These are phyloP conservation scores for Paraplagusia blochii DNA, from an alignment of 2,113 vertebrate species.

Conservation along the genomic window DNA sequence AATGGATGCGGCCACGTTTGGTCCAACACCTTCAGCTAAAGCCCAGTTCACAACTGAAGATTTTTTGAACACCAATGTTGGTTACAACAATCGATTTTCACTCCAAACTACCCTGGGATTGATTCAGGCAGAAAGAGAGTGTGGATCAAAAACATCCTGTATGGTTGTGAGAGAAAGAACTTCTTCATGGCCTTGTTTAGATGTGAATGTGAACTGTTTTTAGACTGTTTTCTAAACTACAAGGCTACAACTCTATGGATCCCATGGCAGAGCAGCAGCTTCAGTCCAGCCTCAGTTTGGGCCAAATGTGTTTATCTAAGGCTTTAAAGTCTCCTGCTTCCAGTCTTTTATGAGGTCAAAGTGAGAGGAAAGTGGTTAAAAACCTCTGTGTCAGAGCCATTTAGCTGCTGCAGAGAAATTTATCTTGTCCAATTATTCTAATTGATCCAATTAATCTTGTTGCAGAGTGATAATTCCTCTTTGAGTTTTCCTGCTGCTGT, in stretches of 20 bases:
- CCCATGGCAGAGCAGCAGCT: not conserved
- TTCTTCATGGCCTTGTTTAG: no score
- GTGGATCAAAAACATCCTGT: no score
- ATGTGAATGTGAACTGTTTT: no score
- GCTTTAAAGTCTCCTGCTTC: not conserved
- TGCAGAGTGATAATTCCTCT: slow-evolving; percentile 12
- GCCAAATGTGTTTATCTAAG: not conserved
- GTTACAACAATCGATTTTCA: no score
- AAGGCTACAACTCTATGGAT: not conserved
- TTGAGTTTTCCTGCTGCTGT: not conserved
- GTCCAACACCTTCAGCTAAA: no score
- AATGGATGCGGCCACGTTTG: not conserved
- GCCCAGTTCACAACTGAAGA: no score
- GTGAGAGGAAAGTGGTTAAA: not conserved
- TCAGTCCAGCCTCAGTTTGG: not conserved
- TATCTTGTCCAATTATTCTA: slow-evolving; percentile 26
- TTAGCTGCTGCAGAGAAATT: slow-evolving; percentile 11
- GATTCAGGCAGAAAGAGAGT: no score
- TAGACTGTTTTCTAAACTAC: no score
- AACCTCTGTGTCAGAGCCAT: not conserved
- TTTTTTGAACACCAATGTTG: no score
- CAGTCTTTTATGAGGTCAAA: not conserved
- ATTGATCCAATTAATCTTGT: slow-evolving; percentile 29
- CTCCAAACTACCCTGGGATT: no score
- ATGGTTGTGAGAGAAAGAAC: no score